Base-by-base conservation (phyloP, 2,113 vertebrate genomes). In the Prinia subflava region DNA sequence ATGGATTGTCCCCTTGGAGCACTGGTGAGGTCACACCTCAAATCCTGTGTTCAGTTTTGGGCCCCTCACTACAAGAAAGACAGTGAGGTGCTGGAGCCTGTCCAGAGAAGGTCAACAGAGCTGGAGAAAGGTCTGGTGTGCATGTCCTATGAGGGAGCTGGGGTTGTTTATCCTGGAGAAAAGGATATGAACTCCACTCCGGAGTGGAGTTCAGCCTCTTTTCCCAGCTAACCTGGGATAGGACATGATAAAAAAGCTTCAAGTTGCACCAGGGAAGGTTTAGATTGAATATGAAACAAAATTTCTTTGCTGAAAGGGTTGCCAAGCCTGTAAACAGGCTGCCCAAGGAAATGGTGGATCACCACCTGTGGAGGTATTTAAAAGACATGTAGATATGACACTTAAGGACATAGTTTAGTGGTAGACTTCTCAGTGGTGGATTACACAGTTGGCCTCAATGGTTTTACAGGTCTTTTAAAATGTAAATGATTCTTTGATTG, bases 51-150 rank as follows among this genome's bases (percentile, higher is more conserved):
- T 70, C 49, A 63, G 39, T 79, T 87, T 63, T 47, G 30, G n/a
- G 7, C 30, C 49, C 5, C 30, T 55, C 30, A 22, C 24, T 56
- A 12, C n/a, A 56, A 35, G 41, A 70, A 47, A 24, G 20, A n/a
- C 15, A 11, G 6, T n/a, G 64, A 47, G 24, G 13, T 47, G 49
- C 16, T 71, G 49, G 30, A 63, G 47, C 0, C 4, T 21, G 9
- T 63, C 41, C n/a, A 55, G n/a, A 49, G 55, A 33, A 79, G 30
- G n/a, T 3, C 30, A 55, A 3, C 0, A 0, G n/a, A 70, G 24
- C 56, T 70, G 65, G 24, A 2, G 13, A 79, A 70, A n/a, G n/a
- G 41, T 63, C 47, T 41, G 20, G n/a, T 55, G 19, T 23, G 9
- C 28, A 9, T n/a, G 19, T 47, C n/a, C 16, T 24, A 0, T 24